Evolutionary conservation across 2,888 invertebrate genomes (phyloP), one percentile per base, ranked within the genome.

Genomic region (Steinernema hermaphroditum): DNA sequence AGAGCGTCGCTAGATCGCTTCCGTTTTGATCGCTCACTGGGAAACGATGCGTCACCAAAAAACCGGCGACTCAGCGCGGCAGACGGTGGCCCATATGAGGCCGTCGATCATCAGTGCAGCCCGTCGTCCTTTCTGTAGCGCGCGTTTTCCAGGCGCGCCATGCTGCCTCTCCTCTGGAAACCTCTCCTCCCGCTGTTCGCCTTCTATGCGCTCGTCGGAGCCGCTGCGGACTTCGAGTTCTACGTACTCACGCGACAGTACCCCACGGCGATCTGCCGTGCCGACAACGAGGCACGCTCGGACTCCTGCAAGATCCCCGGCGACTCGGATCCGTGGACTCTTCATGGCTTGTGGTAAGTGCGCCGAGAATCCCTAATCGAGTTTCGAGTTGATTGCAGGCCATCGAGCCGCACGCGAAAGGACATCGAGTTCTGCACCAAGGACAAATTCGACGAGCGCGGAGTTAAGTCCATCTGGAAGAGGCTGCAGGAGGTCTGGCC

Each of bases 281-380:
- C 80, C 14, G 80, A 79, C 49, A 77, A 80, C 62, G 78, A 78
- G 54, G 46, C 74, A 14, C 72, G 14, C 6, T 75, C 76, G 12
- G 77, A 78, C n/a, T 78, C 78, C 0, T 81, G 81, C 44, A 78
- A 78, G 71, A 77, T 81, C 19, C 81, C 81, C 9, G 32, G 32
- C 14, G 75, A 68, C 14, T 76, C 77, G 19, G 76, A 78, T 0
- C 50, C 27, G 44, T 81, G 81, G 81, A 72, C 78, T 0, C 72
- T 81, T 46, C 81, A 81, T 69, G 81, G 81, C n/a, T 69, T 81
- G 0, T 81, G 81, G 81, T 71, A 24, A 69, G 43, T 41, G 62
- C 16, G n/a, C 19, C 2, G 6, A 19, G 2, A 32, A 29, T 62
- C 27, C 27, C 32, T 12, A 4, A 34, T 62, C 27, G 34, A 62